Evolutionary conservation across 1,140 invertebrate genomes (phyloP), one percentile per base, ranked within the genome.

Genomic region (Spodoptera litura): DNA sequence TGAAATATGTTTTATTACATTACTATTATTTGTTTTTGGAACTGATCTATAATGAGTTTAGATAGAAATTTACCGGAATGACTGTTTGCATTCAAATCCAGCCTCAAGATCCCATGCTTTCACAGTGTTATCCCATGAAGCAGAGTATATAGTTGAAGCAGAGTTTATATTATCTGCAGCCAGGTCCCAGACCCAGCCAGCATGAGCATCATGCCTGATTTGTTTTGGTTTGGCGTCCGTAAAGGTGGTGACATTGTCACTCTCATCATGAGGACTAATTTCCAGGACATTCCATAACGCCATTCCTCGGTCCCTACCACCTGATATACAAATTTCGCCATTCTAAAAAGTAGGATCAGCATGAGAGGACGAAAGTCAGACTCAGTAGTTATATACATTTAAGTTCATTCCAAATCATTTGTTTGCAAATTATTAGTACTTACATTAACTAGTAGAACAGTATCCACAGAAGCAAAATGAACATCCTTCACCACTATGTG

Each of bases 61-160:
- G 6, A 44, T 6, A n/a, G 44, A 12, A 71, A 87, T 87, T 87
- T 78, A 94, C 93, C 84, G 83, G 78, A 94, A 94, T 71, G 85
- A 89, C 83, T 93, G 80, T 27, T 91, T 75, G 83, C 88, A 89
- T 70, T 86, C 85, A 73, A 95, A 87, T 53, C 86, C 88, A 64
- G 86, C 84, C 25, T 77, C 78, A 38, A 95, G 83, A 70, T 95
- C 94, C 95, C 95, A 95, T 20, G 89, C 88, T 85, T 94, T 95
- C 0, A 95, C 93, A 66, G 92, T 91, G 72, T 92, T 94, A 77
- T 95, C 94, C 94, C 94, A 95, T 20, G 95, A 95, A 3, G 93
- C 94, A 12, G 95, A 95, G 62, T 93, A 94, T 31, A 95, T 77
- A 64, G 84, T 80, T 1, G 86, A 82, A 1, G 91, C 88, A 78